phyloP scores from a whole-genome alignment of 2,888 invertebrate species.

The Cantharis nigra region DNA sequence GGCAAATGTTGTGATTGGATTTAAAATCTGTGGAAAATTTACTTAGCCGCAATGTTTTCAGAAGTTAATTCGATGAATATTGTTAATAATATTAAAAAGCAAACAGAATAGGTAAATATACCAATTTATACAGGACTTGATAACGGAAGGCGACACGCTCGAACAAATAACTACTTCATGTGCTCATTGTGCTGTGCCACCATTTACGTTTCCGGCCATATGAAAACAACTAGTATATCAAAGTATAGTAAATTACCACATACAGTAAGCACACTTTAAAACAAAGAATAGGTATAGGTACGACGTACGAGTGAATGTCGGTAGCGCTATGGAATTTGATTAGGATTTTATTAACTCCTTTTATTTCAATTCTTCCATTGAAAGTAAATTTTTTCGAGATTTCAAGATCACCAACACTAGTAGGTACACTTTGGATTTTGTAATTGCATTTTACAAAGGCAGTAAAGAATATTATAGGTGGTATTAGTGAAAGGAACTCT shows the following conservation, averaged over 20 bases:
- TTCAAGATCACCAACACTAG: background rate
- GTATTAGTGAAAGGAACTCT: background rate
- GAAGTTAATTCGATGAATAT: background rate
- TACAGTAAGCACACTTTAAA: conserved; percentile 9
- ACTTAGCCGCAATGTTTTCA: background rate
- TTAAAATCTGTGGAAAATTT: background rate
- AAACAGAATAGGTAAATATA: background rate
- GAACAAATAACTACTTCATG: conserved; percentile 35
- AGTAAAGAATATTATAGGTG: background rate
- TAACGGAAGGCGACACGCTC: conserved; percentile 36
- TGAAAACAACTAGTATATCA: conserved; percentile 20
- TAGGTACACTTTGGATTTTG: background rate
- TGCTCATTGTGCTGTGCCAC: conserved; percentile 27
- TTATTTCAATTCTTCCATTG: background rate
- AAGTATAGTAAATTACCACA: conserved; percentile 18
- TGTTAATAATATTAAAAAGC: background rate
- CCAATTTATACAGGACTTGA: conserved; percentile 14
- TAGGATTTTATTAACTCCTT: background rate
- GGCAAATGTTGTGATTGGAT: background rate
- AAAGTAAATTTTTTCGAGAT: background rate
- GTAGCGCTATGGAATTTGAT: background rate
- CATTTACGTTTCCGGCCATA: conserved; percentile 27
- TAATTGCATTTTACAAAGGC: background rate
- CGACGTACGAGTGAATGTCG: background rate
- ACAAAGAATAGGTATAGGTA: conserved; percentile 9